Percentiles rank a stretch among this genome's conserved stretches.
These are phyloP conservation scores for Linnaemya tessellans DNA, from an alignment of 2,888 invertebrate species.

Conservation along the genomic window DNA sequence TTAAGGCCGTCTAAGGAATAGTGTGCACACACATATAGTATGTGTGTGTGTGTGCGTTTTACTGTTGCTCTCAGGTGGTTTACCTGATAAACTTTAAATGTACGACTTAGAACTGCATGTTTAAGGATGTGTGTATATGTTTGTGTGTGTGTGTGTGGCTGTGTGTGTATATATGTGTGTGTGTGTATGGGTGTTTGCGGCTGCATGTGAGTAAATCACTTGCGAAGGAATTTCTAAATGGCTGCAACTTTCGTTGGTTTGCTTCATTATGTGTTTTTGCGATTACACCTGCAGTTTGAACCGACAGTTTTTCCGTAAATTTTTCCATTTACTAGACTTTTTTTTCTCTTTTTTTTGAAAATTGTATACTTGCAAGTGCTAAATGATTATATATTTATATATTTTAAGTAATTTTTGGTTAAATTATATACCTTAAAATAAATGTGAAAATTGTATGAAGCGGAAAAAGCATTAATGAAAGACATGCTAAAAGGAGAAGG, in stretches of 20 bases:
- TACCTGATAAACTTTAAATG: conserved; percentile 53
- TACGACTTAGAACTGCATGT: not conserved
- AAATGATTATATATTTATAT: conserved; percentile 58
- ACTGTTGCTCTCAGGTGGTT: conserved; percentile 61
- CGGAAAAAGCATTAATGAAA: not conserved
- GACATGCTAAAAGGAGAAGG: not conserved
- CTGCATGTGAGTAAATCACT: not conserved
- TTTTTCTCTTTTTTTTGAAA: not conserved
- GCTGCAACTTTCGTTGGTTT: conserved; percentile 21
- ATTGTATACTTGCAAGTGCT: conserved; percentile 23
- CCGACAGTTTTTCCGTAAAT: not conserved
- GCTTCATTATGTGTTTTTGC: conserved; percentile 19
- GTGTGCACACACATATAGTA: not conserved
- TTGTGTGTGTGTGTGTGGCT: not conserved
- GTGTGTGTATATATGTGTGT: not conserved
- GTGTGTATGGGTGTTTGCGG: not conserved
- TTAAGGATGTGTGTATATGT: not conserved
- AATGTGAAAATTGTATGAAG: conserved; percentile 39
- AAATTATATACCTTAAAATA: conserved; percentile 53
- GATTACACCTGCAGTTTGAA: conserved; percentile 14
- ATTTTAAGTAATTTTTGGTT: conserved; percentile 59
- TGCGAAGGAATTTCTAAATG: not conserved
- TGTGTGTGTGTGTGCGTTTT: conserved; percentile 13
- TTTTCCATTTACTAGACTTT: not conserved
- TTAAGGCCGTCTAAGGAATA: not conserved